A percentile compares a stretch with the other conserved stretches of the same genome.
These are phyloP conservation scores for Ceyx cyanopectus DNA, from an alignment of 2,113 vertebrate genomes.

Conservation along the genomic window DNA sequence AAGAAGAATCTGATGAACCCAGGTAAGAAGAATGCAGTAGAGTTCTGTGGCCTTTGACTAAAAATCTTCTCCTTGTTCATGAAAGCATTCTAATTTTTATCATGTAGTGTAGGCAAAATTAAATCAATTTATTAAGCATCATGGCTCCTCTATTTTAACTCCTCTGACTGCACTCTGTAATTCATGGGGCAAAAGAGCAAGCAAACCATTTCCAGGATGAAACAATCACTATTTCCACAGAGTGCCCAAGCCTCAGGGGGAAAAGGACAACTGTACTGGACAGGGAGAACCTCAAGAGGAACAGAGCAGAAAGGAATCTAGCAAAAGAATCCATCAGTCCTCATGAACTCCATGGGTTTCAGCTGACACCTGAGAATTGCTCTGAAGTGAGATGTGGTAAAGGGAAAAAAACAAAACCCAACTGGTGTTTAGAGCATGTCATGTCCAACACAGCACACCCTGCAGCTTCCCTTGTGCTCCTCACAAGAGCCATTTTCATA, in stretches of 20 bases:
- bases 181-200: neutral
- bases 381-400: neutral
- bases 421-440: neutral
- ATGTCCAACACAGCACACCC: neutral
- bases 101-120: neutral
- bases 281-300: constrained; percentile 24
- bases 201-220: neutral
- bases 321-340: neutral
- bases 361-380: neutral
- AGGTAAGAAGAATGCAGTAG: constrained; percentile 59
- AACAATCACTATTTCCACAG: constrained; percentile 43
- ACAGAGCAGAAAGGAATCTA: neutral
- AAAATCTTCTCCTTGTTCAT: neutral
- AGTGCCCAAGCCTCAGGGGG: fast-evolving
- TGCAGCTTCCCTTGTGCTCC: neutral
- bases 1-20: constrained; percentile 27
- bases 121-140: neutral
- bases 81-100: neutral
- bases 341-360: neutral
- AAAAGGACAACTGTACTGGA: neutral
- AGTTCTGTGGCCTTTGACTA: neutral
- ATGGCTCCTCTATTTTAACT: neutral
- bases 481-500: neutral
- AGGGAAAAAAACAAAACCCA: neutral
- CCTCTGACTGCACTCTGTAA: neutral